Evolutionary conservation across 2,797 vertebrate genomes (phyloP), one percentile per base, ranked within the genome.

Genomic region (Epinephelus awoara): DNA sequence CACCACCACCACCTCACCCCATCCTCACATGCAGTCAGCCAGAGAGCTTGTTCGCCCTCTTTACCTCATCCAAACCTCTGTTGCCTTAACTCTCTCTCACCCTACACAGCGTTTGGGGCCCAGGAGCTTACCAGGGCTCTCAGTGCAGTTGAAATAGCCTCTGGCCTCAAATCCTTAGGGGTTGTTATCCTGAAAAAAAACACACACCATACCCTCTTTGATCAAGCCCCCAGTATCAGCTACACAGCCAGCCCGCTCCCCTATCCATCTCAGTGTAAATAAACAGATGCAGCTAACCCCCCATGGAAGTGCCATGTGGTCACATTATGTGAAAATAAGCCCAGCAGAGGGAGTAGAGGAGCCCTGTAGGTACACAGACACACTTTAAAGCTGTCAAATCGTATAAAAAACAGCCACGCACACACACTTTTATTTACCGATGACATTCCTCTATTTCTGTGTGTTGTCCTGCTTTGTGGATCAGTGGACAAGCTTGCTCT

Each of bases 51-150:
- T 67, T 76, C 18, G 1, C 54, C 68, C 54, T 70, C 64, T 84
- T 84, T 75, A 74, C 75, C 72, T 86, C 67, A 57, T 82, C 71
- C 75, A 79, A 82, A 80, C 66, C 75, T 76, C 47, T 81, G 72
- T 72, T 85, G 67, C 82, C 56, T 78, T 47, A 67, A 66, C 72
- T 67, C 67, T 71, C 44, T 18, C 23, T 62, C 61, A 58, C 42
- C 74, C 75, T 54, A 10, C 38, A 70, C 46, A 44, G 56, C 55
- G 27, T 44, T 67, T 51, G 44, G 11, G 34, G 46, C 47, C 62
- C 51, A 13, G 46, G 40, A 69, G 69, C 40, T 77, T 69, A 66
- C 52, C 10, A 8, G 40, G 61, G 13, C 15, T 79, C 64, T 61
- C 2, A 1, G 6, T 49, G 50, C 34, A 6, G 51, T 44, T 57